Percentiles rank a stretch among this genome's conserved stretches.
These are phyloP conservation scores for Beris morrisii DNA, from an alignment of 2,888 invertebrate genomes.

Conservation along the genomic window DNA sequence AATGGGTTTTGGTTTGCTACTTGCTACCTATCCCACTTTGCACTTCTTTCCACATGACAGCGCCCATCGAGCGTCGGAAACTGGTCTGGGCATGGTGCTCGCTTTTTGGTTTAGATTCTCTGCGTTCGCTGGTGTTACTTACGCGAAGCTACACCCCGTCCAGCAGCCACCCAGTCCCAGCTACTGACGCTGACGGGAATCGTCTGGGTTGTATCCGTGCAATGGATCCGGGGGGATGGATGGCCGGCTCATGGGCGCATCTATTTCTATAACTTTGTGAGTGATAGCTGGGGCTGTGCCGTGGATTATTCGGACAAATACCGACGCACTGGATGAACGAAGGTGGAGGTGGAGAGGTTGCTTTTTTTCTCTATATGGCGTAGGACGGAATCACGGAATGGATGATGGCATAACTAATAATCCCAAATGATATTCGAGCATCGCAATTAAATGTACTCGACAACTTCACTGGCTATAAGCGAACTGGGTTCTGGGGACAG, in stretches of 20 bases:
- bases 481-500: no score
- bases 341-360: background rate
- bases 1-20: slow-evolving; percentile 14
- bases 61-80: background rate
- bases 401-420: background rate
- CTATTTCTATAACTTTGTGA: slow-evolving; percentile 27
- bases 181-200: background rate
- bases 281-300: slow-evolving; percentile 31
- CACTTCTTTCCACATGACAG: background rate
- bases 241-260: slow-evolving; percentile 38
- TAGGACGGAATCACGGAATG: background rate
- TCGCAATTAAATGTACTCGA: slow-evolving; percentile 35
- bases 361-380: background rate
- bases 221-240: slow-evolving; percentile 36
- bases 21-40: slow-evolving; percentile 2
- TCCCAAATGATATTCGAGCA: slow-evolving; percentile 33
- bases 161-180: background rate
- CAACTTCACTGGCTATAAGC: background rate
- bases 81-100: background rate
- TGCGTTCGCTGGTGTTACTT: slow-evolving; percentile 17
- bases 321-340: background rate
- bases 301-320: slow-evolving; percentile 22
- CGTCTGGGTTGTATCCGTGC: slow-evolving; percentile 5
- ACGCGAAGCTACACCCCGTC: slow-evolving; percentile 3
- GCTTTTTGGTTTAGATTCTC: slow-evolving; percentile 7